Percentiles rank a stretch among this genome's conserved stretches.
Evolutionary conservation across 2,888 invertebrate species (phyloP).

Genomic region (Nudaria mundana): DNA sequence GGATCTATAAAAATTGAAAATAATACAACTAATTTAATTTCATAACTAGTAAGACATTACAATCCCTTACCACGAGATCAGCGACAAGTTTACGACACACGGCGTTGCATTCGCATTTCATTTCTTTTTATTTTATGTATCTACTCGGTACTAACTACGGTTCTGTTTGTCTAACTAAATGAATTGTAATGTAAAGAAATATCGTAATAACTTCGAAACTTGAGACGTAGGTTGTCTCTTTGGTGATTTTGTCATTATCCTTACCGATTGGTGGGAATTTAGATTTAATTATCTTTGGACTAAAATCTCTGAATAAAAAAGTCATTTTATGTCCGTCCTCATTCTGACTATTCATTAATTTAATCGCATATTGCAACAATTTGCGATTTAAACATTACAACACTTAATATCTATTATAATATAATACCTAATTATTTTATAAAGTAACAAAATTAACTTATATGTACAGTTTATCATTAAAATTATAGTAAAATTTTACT

Average conservation of each 20-base stretch:
- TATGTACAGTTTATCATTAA: conserved; percentile 79
- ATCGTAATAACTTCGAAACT: conserved; percentile 29
- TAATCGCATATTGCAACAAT: conserved; percentile 78
- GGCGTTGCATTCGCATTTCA: conserved; percentile 48
- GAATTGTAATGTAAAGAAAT: conserved; percentile 24
- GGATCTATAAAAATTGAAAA: conserved; percentile 81
- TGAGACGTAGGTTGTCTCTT: conserved; percentile 54
- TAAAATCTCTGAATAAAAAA: conserved; percentile 56
- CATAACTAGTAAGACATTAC: conserved; percentile 79
- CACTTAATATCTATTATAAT: conserved; percentile 77
- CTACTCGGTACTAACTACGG: conserved; percentile 22
- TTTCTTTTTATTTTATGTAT: conserved; percentile 22
- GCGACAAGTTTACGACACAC: conserved; percentile 71
- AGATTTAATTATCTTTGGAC: conserved; percentile 76
- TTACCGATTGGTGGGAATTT: conserved; percentile 75
- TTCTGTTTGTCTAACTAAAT: conserved; percentile 28
- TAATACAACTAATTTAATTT: conserved; percentile 81
- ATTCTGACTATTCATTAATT: conserved; percentile 73
- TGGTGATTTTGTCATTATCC: conserved; percentile 57
- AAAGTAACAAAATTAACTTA: conserved; percentile 81
- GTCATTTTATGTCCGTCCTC: conserved; percentile 68
- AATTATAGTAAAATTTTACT: conserved; percentile 77
- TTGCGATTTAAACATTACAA: conserved; percentile 80
- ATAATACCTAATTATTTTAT: conserved; percentile 79
- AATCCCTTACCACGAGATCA: conserved; percentile 82